Base-by-base conservation (phyloP, 2,113 vertebrate species). In the Salvelinus fontinalis region DNA sequence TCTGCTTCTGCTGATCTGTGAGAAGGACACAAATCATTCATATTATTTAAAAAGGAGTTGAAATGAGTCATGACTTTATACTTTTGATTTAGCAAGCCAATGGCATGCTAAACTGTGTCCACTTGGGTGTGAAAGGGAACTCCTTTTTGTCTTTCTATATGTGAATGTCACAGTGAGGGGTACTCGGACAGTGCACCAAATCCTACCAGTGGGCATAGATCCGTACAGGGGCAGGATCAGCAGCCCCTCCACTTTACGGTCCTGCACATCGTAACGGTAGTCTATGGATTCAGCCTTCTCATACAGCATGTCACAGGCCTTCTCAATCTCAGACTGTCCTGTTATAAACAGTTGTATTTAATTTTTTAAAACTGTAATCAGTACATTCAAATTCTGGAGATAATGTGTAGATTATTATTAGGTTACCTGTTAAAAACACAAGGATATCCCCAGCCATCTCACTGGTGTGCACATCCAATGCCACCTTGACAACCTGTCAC, bases 271-370 rank as follows among this genome's bases (percentile, higher is more conserved):
- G 2, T 96, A 97, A 0, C 93, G 92, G 81, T 99, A 99, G 88
- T 99, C 95, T 16, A 99, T 94, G 57, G 77, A 84, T 71, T 99
- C 98, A 0, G 97, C 98, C 83, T 93, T 98, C 79, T 95, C 94
- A 87, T 94, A 99, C 26, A 99, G 88, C 78, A 97, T 65, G 78
- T 98, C 95, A 80, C 98, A 98, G 12, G 96, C 95, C 78, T 90
- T 96, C 84, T 99, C 97, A 12, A 99, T 99, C 92, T 99, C 98
- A 51, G 90, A 91, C 67, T 99, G 98, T 49, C 98, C 98, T 99
- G 86, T 82, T 74, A 79, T 1, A 20, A 62, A 74, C 14, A 9
- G 48, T 66, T 31, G 26, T 9, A 62, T 22, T 3, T 6, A 2
- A 11, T 0, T 11, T 24, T 24, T 24, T 7, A 11, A 4, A 66